Base-by-base conservation (phyloP, 2,888 invertebrate genomes). In the Griposia aprilina region DNA sequence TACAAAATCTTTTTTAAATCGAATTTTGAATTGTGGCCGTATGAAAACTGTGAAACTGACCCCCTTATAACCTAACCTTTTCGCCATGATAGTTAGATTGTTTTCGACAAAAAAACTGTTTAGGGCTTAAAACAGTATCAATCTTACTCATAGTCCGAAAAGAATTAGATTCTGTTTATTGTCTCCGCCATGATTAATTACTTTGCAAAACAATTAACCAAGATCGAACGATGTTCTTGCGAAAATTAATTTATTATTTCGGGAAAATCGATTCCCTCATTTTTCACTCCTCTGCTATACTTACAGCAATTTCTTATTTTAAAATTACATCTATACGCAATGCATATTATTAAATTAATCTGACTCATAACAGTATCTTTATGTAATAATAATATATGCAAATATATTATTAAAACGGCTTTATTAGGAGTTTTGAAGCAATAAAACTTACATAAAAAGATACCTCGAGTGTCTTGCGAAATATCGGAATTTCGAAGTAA, bases 381-480 rank as follows among this genome's bases (percentile, higher is more conserved):
- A 78, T 62, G 76, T 78, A 79, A 83, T 60, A 65, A n/a, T 60
- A 74, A 70, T 59, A 41, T 48, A 80, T 80, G 76, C 72, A 80
- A 85, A 83, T 80, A 60, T 63, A 72, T 63, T 36, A 66, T 74
- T 62, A 80, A 76, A 76, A 65, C 11, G 10, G 48, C 86, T 70
- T 65, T 75, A 70, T 78, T 76, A 75, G 74, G 69, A 73, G 67
- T 15, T 68, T 62, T 52, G 59, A 10, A 45, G 82, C n/a, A 65
- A 76, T 78, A 79, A 72, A 81, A 73, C 57, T 67, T 63, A 66
- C 63, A 67, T 77, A 66, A 80, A 81, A 72, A 68, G 20, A 74
- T 62, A 77, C 50, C 17, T 62, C 11, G 30, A 65, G 17, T n/a
- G 20, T 65, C 41, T 84, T 72, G 62, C 52, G 15, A 73, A 52